Evolutionary conservation across 2,113 vertebrate genomes (phyloP).

Genomic region (Otis tarda): DNA sequence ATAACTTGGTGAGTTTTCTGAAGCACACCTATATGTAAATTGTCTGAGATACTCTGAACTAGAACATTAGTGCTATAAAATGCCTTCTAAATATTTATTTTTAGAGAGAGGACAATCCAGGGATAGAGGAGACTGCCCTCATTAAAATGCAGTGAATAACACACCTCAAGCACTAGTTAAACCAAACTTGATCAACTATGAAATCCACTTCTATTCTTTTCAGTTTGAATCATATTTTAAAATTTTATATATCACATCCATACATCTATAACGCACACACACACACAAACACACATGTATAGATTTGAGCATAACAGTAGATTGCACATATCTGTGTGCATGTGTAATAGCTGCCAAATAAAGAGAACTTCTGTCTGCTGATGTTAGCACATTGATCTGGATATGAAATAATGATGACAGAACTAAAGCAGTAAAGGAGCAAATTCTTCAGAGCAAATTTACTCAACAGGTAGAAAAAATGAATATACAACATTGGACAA

Average conservation of each 20-base stretch:
- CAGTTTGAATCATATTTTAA: background rate
- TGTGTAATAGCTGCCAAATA: background rate
- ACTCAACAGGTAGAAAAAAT: conserved; percentile 21
- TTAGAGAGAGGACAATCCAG: background rate
- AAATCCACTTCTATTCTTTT: background rate
- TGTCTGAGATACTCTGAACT: background rate
- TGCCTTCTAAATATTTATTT: background rate
- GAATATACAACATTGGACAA: background rate
- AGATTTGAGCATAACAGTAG: background rate
- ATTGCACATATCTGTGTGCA: background rate
- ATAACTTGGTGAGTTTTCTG: background rate
- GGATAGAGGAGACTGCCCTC: background rate
- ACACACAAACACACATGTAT: background rate
- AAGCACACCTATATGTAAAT: background rate
- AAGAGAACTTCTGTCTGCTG: background rate
- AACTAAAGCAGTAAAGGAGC: background rate
- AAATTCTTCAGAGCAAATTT: conserved; percentile 25
- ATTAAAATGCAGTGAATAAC: background rate
- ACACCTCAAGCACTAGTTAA: background rate
- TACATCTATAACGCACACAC: background rate
- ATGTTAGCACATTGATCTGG: background rate
- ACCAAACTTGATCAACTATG: background rate
- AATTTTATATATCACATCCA: background rate
- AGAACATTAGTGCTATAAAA: background rate
- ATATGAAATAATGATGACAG: background rate